Base-by-base conservation (phyloP, 2,888 invertebrate species). In the Sepiola atlantica region DNA sequence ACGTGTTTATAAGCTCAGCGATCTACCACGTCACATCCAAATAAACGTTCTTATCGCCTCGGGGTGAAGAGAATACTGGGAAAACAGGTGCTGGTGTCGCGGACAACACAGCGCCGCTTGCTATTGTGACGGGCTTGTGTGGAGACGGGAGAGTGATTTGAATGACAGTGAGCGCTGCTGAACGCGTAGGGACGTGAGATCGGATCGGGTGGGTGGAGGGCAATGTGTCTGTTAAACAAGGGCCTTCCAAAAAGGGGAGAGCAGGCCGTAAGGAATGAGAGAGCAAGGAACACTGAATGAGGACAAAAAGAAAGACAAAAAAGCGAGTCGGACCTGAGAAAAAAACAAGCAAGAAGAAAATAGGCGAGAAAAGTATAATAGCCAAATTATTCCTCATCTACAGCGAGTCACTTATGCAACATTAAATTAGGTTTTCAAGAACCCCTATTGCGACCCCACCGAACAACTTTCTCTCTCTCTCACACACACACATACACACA, bases 31-130 rank as follows among this genome's bases (percentile, higher is more conserved):
- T 77, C n/a, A 14, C 32, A 77, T 77, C 45, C 8, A n/a, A 77
- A 32, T 77, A 77, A 0, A 77, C n/a, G 77, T 77, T 77, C n/a
- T 77, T 77, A 16, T 77, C 1, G n/a, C n/a, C n/a, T 18, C 16
- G 77, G 16, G 77, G 77, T n/a, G 1, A 32, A 16, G n/a, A n/a
- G n/a, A 32, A 32, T 77, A 77, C n/a, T n/a, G n/a, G 12, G 77
- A 77, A 77, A 77, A 77, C 77, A 77, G 77, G 77, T 77, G 77
- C 77, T 21, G 77, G n/a, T 77, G 77, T 77, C 77, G 77, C 32
- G n/a, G 77, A n/a, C 32, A n/a, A 10, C 16, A 32, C 77, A n/a
- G 77, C n/a, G 77, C 77, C n/a, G 77, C 77, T 77, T n/a, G 77
- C 77, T 77, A 77, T 77, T 77, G 77, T 77, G 77, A 77, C 77